Evolutionary conservation across 2,888 invertebrate species (phyloP).

Genomic region (Baronia brevicornis): DNA sequence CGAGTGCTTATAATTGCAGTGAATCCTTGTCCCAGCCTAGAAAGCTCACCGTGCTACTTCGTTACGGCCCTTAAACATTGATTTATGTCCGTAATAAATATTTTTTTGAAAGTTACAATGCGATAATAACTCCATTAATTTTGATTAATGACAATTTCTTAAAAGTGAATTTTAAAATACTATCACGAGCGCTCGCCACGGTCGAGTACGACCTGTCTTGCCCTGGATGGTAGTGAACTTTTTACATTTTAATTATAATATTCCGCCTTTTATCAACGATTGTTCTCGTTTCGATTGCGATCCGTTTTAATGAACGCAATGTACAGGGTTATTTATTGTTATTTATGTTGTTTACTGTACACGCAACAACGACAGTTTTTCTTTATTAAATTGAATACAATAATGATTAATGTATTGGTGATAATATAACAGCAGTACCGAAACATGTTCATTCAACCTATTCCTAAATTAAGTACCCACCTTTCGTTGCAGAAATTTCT

Average conservation of each 20-base stretch:
- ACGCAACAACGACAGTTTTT: conserved; percentile 14
- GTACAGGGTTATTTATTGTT: conserved; percentile 15
- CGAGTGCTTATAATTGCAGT: conserved; percentile 34
- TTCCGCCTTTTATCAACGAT: conserved; percentile 41
- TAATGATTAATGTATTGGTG: conserved; percentile 17
- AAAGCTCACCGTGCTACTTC: conserved; percentile 60
- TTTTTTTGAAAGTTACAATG: conserved; percentile 72
- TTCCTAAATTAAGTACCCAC: too few species aligned
- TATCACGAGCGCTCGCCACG: conserved; percentile 26
- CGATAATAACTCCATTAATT: conserved; percentile 76
- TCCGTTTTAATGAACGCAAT: conserved; percentile 31
- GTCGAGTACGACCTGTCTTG: conserved; percentile 39
- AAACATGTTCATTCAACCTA: conserved; percentile 45
- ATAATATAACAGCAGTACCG: conserved; percentile 38
- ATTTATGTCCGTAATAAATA: conserved; percentile 71
- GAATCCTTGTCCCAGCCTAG: conserved; percentile 57
- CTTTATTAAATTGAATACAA: conserved; percentile 12
- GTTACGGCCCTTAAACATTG: conserved; percentile 70
- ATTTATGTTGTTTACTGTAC: conserved; percentile 12
- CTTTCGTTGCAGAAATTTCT: too few species aligned
- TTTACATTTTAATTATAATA: conserved; percentile 55
- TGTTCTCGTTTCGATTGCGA: conserved; percentile 51
- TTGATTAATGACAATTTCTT: conserved; percentile 74
- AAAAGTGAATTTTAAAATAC: conserved; percentile 65
- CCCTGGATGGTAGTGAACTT: conserved; percentile 43